Evolutionary conservation across 1,140 invertebrate genomes (phyloP), one percentile per base, ranked within the genome.

Genomic region (Asobara japonica): DNA sequence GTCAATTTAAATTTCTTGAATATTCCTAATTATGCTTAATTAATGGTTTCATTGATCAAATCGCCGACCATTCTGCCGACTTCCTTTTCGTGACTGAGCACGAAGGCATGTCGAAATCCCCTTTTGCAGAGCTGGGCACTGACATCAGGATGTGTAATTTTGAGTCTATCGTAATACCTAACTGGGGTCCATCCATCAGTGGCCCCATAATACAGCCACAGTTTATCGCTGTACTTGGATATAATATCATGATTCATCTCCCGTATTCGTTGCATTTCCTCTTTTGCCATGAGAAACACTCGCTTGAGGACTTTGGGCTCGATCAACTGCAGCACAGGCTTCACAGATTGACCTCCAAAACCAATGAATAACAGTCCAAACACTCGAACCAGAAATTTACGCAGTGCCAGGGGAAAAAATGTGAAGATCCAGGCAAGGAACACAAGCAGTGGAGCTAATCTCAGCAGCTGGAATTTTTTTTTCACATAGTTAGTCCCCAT

Each of bases 141-240:
- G 7, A 91, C 82, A 66, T 90, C 78, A 0, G 93, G 92, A 78
- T 92, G 89, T 27, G 86, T 85, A 13, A 81, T 72, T 71, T 88
- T 89, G 33, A 96, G 82, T 48, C 92, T 86, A 22, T 90, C 80
- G 77, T 90, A 94, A 80, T 91, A 94, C 64, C 87, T 80, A 1
- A 89, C 72, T 0, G 94, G 94, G 69, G 91, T 91, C 95, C 95
- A 97, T 0, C 89, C 88, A 82, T 96, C 95, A 6, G 79, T 89
- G 6, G 88, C 82, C 0, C 93, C 93, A 85, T 95, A 96, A 81
- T 95, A 95, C 27, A 95, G 89, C 76, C 90, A 92, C 0, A 96
- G 78, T 72, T 92, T 89, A 30, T 87, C 76, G 30, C 89, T 80
- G 79, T 92, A 85, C 48, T 90, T 83, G 7, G 85, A 76, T 31